These are phyloP conservation scores for Acanthosepion lycidas DNA, from an alignment of 2,888 invertebrate genomes.

Conservation along the genomic window DNA sequence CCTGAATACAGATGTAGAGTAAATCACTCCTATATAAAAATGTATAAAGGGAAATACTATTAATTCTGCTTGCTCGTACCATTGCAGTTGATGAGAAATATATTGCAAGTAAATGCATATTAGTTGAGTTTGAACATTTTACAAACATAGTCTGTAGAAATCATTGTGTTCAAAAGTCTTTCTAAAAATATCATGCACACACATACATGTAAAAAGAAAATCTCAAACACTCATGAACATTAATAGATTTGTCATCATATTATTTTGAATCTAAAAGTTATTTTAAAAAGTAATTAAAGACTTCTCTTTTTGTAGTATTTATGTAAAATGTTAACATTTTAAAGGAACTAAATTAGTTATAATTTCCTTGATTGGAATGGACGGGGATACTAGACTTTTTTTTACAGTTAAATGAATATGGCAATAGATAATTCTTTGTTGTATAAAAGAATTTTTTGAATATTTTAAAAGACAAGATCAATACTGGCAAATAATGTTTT, in stretches of 20 bases:
- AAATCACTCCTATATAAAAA: neutral
- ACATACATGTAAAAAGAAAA: neutral
- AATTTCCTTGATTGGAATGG: neutral
- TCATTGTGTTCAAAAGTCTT: neutral
- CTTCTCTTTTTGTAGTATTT: neutral
- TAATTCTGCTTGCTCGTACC: constrained; percentile 43
- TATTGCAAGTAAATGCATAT: constrained; percentile 23
- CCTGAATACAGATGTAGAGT: neutral
- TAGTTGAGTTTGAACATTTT: constrained; percentile 21
- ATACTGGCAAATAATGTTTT: neutral
- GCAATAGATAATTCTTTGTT: neutral
- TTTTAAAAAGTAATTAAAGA: constrained; percentile 1
- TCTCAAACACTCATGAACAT: neutral
- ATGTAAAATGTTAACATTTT: neutral
- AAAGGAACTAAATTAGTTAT: neutral
- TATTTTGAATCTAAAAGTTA: neutral
- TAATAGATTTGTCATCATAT: neutral
- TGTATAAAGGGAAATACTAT: neutral
- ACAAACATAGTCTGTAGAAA: neutral
- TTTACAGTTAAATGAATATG: neutral
- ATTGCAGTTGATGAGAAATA: constrained; percentile 34
- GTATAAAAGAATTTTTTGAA: neutral
- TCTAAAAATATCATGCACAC: neutral
- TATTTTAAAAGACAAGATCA: neutral
- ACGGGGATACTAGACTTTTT: neutral